A percentile compares a stretch with the other conserved stretches of the same genome.
Evolutionary conservation across 2,113 vertebrate species (phyloP).

Genomic region (Acrocephalus kingi): DNA sequence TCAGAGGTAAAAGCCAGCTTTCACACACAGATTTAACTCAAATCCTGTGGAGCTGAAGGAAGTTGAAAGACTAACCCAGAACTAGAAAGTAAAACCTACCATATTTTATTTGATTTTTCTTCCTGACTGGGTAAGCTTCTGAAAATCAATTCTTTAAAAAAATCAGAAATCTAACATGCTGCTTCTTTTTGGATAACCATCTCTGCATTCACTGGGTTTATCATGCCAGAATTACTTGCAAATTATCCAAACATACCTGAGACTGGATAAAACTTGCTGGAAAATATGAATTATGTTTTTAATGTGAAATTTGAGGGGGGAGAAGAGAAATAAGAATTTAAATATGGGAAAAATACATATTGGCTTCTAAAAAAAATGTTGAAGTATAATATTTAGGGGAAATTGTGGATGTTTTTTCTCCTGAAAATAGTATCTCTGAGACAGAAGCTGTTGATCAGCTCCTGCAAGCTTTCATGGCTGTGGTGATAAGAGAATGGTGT

Average conservation of each 20-base stretch:
- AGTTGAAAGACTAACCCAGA: not conserved
- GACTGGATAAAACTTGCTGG: not conserved
- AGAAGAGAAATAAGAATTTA: not conserved
- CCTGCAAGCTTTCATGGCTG: not conserved
- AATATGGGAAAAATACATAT: not conserved
- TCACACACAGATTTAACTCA: not conserved
- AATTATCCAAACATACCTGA: not conserved
- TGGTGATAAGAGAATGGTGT: not conserved
- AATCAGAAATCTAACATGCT: not conserved
- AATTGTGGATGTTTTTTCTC: fast-evolving
- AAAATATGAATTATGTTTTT: not conserved
- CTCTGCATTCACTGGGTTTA: not conserved
- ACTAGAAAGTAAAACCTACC: not conserved
- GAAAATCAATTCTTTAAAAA: not conserved
- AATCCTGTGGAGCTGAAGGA: not conserved
- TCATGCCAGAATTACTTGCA: not conserved
- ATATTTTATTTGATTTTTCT: not conserved
- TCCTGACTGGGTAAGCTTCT: not conserved
- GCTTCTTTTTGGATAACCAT: not conserved
- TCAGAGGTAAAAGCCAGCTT: not conserved
- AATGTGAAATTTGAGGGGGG: not conserved
- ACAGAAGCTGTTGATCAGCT: not conserved
- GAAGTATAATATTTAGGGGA: not conserved
- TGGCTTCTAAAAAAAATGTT: not conserved
- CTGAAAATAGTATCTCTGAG: not conserved